Base-by-base conservation (phyloP, 2,888 invertebrate genomes). In the Linyphia triangularis region DNA sequence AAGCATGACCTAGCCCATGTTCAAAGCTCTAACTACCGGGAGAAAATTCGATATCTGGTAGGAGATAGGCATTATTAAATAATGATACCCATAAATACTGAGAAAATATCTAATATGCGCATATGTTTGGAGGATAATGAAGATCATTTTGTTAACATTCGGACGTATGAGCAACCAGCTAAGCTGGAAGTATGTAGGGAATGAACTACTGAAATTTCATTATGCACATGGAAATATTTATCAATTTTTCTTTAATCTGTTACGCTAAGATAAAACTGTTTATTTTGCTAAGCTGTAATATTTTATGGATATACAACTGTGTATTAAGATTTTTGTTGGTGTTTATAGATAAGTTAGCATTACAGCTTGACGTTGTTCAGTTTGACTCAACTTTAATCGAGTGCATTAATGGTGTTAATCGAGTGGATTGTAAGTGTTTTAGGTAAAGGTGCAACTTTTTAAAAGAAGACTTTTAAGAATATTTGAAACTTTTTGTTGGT, bases 41-140 rank as follows among this genome's bases (percentile, higher is more conserved):
- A 26, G 16, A 22, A 40, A 26, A 24, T 10, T 43, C 19, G 61
- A 72, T 51, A 51, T 51, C 51, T n/a, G 16, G 51, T n/a, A 51
- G 13, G n/a, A 51, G 51, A 85, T n/a, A 30, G 57, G 28, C 59
- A 43, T 85, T 79, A 85, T 79, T 78, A 79, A 72, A 85, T 86
- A 81, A 86, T 81, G 81, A 79, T 51, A 75, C 57, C 73, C 73
- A 73, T 81, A 81, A 81, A 81, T 67, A 86, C 30, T 59, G 37
- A 30, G 59, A 59, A 79, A 51, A 69, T 69, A 79, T 69, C 28
- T 10, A 28, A 28, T 79, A 43, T 57, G 67, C 22, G 57, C 67
- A 51, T 79, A 57, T 43, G 13, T 51, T 73, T n/a, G 51, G 57
- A 7, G 26, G 19, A 22, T 63, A 63, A 63, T 63, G 63, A 63